Evolutionary conservation across 2,113 vertebrate species (phyloP).

Genomic region (Vimba vimba): DNA sequence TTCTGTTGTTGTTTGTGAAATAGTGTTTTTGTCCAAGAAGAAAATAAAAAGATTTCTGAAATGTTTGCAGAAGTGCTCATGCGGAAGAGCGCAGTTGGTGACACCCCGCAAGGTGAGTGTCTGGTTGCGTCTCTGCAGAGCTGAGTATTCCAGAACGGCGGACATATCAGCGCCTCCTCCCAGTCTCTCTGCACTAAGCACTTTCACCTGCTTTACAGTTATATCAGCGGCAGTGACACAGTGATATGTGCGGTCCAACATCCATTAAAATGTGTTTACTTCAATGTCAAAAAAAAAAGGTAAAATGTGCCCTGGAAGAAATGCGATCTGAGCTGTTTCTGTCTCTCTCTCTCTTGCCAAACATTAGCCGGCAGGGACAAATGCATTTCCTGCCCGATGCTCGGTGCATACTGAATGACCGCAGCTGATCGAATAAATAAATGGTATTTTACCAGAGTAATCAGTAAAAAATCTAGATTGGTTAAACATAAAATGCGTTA

Average conservation of each 20-base stretch:
- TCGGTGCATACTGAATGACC: constrained; percentile 28
- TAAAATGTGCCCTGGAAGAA: constrained; percentile 7
- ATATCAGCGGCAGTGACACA: constrained; percentile 12
- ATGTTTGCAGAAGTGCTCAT: constrained; percentile 50
- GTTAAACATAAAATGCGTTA: not conserved
- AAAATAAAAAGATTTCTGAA: constrained; percentile 27
- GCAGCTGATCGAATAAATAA: constrained; percentile 27
- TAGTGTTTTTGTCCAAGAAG: constrained; percentile 29
- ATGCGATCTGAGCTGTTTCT: constrained; percentile 6
- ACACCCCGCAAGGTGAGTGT: constrained; percentile 27
- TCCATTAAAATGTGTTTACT: constrained; percentile 29
- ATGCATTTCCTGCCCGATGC: constrained; percentile 36
- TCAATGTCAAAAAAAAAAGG: constrained; percentile 4
- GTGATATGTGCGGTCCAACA: constrained; percentile 6
- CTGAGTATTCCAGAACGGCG: constrained; percentile 53
- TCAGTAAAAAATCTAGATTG: not conserved
- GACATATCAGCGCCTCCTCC: constrained; percentile 48
- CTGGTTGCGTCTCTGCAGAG: constrained; percentile 1
- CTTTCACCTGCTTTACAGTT: constrained; percentile 52
- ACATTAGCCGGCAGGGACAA: constrained; percentile 24
- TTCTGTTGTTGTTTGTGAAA: constrained; percentile 27
- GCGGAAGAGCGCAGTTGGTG: constrained; percentile 53
- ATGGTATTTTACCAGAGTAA: constrained; percentile 7
- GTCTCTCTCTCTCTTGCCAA: not conserved
- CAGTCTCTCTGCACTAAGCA: constrained; percentile 45